Base-by-base conservation (phyloP, 1,140 invertebrate genomes). In the Contarinia nasturtii region DNA sequence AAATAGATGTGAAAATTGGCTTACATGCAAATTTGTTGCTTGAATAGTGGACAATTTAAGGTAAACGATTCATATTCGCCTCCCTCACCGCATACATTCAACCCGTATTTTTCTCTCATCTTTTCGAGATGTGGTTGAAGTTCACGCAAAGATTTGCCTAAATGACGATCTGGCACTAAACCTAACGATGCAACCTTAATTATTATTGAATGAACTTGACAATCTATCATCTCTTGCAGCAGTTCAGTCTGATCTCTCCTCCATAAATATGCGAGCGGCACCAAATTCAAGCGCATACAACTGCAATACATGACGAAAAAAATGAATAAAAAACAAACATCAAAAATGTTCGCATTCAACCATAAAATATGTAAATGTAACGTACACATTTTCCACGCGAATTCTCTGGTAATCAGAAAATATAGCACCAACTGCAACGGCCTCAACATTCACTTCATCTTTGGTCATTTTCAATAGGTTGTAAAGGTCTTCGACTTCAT, bases 401-500 rank as follows among this genome's bases (percentile, higher is more conserved):
- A 92, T 76, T 67, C 92, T 77, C 72, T 99, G 95, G 70, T 98
- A 98, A 68, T 94, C 88, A 49, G 93, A 98, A 49, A 96, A 71
- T 65, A 99, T 96, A 50, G 95, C 94, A 51, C 95, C 95, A 54
- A 89, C 88, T 49, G 92, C 83, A 48, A 99, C 90, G 52, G 82
- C 94, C 65, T 95, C 84, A 63, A 93, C 74, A 56, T 80, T 67
- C 54, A 87, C 68, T 61, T 80, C 75, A 57, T 81, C 83, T 74
- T 90, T 91, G 33, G 97, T 75, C 66, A 76, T 75, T 55, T 74
- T 69, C 27, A 99, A 67, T 21, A 98, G 73, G 50, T 77, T 70
- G 65, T 81, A 96, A 18, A 99, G 72, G 73, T 98, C 95, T 69
- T 99, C 96, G n/a, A 98, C 95, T 75, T 99, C 95, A 76, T 98